Percentiles rank a stretch among this genome's conserved stretches.
Evolutionary conservation across 1,140 invertebrate species (phyloP).

Genomic region (Vollenhovia emeryi): DNA sequence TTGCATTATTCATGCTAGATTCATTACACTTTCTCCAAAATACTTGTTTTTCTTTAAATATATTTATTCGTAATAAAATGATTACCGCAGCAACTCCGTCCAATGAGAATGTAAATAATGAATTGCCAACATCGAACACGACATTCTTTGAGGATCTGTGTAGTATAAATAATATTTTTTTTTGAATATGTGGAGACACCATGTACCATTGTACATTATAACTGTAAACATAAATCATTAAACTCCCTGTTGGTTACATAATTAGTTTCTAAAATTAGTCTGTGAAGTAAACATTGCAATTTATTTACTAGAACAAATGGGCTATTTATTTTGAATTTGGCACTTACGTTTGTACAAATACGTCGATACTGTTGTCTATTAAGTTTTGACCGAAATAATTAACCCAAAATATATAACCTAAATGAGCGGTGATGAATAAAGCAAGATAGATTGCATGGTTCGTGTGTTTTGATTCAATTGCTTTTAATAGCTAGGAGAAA

Average conservation of each 20-base stretch:
- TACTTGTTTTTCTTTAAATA: not conserved
- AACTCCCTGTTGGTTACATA: no score
- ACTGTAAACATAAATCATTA: not conserved
- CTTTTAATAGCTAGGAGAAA: not conserved
- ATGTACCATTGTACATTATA: slow-evolving; percentile 34
- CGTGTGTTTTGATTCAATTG: not conserved
- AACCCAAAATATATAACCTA: not conserved
- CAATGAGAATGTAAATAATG: not conserved
- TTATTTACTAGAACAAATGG: not conserved
- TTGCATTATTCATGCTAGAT: not conserved
- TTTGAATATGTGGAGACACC: not conserved
- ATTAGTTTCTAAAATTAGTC: not conserved
- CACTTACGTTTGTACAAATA: slow-evolving; percentile 28
- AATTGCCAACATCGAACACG: not conserved
- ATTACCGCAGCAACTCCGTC: slow-evolving; percentile 26
- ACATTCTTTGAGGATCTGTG: not conserved
- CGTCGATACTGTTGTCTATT: not conserved
- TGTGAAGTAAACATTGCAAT: not conserved
- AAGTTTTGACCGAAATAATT: slow-evolving; percentile 25
- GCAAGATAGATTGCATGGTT: not conserved
- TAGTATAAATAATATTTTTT: slow-evolving; percentile 23
- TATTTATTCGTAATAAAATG: not conserved
- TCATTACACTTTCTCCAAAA: not conserved
- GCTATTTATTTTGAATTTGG: not conserved
- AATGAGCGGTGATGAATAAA: not conserved